Evolutionary conservation across 2,113 vertebrate genomes (phyloP), one percentile per base, ranked within the genome.

Genomic region (Poicephalus gulielmi): DNA sequence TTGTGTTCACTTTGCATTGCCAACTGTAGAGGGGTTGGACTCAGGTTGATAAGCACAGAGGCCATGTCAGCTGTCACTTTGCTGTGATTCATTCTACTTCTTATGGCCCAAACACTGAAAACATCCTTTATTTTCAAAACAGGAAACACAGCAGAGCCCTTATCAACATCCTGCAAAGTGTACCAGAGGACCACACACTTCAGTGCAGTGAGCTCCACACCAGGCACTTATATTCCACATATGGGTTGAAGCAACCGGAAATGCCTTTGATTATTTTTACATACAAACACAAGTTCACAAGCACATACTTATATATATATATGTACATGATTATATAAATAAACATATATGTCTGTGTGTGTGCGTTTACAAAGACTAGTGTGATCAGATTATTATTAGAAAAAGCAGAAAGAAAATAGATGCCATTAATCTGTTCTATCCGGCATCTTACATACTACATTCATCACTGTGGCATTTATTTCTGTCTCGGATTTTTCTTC

Each of bases 11-110:
- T 81, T 68, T 66, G 17, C 31, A 19, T 41, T 94, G 77, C 83
- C 90, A 91, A 62, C 10, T 43, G 15, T 17, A n/a, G 68, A 67
- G 23, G 59, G 43, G 7, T 93, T 88, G 53, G 30, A 52, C 73
- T 71, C 13, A n/a, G 47, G 60, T 49, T 95, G 88, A 93, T 93
- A 96, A 96, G 57, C 27, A 53, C 39, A 60, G 66, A 82, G 73
- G 19, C 62, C 37, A 33, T 46, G 60, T 75, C 86, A 88, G 52
- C 73, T 8, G 2, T 90, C 86, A 66, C 28, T 67, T 81, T 75
- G 17, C 35, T 57, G 33, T 1, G 2, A 52, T 91, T 69, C 83
- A 64, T 90, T 28, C 39, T 55, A 11, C 30, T 46, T 90, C 52
- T 90, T 79, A 79, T 3, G 15, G 55, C 19, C 44, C 28, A 70